Evolutionary conservation across 2,113 vertebrate genomes (phyloP).

Genomic region (Chaenogobius annularis): DNA sequence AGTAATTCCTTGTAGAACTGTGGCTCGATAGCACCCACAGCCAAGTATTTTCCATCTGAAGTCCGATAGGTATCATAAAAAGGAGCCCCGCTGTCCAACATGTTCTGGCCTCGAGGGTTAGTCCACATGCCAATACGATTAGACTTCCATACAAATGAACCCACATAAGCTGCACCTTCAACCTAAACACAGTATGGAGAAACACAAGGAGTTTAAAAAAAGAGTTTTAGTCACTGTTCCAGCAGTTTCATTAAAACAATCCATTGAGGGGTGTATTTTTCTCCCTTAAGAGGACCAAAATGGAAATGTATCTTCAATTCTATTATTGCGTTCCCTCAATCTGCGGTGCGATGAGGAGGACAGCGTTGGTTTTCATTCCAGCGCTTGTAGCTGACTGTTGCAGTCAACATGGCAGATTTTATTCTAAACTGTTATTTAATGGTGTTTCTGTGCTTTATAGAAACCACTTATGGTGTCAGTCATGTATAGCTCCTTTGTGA

Average conservation of each 20-base stretch:
- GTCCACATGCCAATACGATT: constrained; percentile 78
- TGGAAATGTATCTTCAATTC: neutral
- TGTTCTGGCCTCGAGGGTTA: constrained; percentile 81
- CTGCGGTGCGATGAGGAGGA: too few species aligned
- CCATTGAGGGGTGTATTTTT: neutral
- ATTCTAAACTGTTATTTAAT: neutral
- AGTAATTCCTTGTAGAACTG: constrained; percentile 87
- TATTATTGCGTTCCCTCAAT: neutral
- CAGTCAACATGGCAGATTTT: neutral
- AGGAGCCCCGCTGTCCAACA: constrained; percentile 88
- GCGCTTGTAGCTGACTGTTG: neutral
- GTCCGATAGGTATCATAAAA: constrained; percentile 92
- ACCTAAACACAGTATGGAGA: constrained; percentile 73
- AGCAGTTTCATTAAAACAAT: neutral
- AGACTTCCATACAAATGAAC: constrained; percentile 93
- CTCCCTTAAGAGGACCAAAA: neutral
- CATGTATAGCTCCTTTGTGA: neutral
- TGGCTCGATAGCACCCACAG: constrained; percentile 91
- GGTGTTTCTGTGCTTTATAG: neutral
- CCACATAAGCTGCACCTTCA: constrained; percentile 89
- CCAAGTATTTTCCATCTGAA: constrained; percentile 84
- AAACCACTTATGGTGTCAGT: neutral
- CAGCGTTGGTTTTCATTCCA: too few species aligned
- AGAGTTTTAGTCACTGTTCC: neutral
- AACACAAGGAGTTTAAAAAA: neutral